Evolutionary conservation across 2,888 invertebrate genomes (phyloP), one percentile per base, ranked within the genome.

Genomic region (Sympetrum striolatum): DNA sequence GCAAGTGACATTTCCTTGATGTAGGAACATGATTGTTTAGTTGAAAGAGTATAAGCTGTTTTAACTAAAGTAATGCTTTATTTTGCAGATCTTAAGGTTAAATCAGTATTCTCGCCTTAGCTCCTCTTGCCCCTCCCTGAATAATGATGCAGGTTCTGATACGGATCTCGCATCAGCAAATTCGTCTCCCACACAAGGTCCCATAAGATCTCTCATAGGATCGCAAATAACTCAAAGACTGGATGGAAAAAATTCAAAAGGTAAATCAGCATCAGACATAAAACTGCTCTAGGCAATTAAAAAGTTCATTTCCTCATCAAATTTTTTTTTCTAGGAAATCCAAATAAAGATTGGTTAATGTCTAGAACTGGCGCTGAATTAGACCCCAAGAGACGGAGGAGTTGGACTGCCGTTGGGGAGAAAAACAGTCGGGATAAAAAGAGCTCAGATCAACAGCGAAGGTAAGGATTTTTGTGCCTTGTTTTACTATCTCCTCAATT

Each of bases 321-420:
- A 31, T 31, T 31, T 2, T 14, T 73, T 25, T 0, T n/a, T 86
- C 12, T 37, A 86, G 86, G 86, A 86, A 60, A 58, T 22, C 39
- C 86, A 64, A 86, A 86, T 86, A 86, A 86, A 86, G 86, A 86
- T 64, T 86, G 86, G 90, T 90, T 90, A 81, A 53, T 80, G 91
- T 0, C 92, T 94, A 95, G 95, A 4, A 91, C 79, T 80, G 90
- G 91, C 18, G 80, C 79, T 39, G 91, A 91, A 25, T 53, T 90
- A 58, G 90, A 90, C 22, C n/a, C 91, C 12, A 91, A 91, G 31
- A 82, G 97, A 3, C 95, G 98, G 92, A 96, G 97, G 93, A 98
- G 98, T 92, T 98, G 98, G 98, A 97, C 98, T 8, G 97, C 97
- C n/a, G 95, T 97, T 91, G 98, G 98, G 93, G 96, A 96, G 93